A percentile compares a stretch with the other conserved stretches of the same genome.
These are phyloP conservation scores for Tethya wilhelma DNA, from an alignment of 37 sponge, comb jelly and placozoan species.

Conservation along the genomic window DNA sequence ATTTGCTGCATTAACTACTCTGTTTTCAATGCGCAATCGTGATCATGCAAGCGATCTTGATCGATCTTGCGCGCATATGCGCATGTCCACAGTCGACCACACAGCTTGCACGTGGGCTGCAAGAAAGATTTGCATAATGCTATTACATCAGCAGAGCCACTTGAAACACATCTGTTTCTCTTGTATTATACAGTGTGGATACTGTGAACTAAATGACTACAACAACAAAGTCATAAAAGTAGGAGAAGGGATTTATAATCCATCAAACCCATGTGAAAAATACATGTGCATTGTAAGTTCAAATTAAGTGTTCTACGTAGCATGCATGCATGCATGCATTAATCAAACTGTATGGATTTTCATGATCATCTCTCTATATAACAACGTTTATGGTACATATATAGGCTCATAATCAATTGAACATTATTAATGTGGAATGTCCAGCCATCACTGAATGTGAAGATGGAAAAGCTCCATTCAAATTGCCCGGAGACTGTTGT, in stretches of 20 bases:
- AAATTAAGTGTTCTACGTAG: neutral
- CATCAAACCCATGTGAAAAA: slow-evolving; percentile 7
- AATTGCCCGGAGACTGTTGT: slow-evolving; percentile 56
- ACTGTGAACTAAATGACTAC: neutral
- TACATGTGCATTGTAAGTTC: slow-evolving; percentile 37
- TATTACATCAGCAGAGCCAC: neutral
- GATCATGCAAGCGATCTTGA: no score
- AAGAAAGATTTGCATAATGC: neutral
- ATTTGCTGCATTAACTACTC: no score
- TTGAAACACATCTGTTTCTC: neutral
- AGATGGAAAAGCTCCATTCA: slow-evolving; percentile 68
- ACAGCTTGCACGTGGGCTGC: neutral
- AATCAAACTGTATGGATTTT: neutral
- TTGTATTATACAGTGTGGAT: neutral
- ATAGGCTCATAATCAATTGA: neutral
- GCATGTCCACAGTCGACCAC: no score
- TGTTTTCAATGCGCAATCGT: no score
- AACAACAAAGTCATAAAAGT: neutral
- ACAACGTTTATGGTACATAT: no score
- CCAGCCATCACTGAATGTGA: slow-evolving; percentile 4
- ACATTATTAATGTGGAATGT: neutral
- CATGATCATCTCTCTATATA: neutral
- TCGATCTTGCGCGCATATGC: no score
- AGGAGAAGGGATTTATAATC: neutral
- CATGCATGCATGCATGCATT: neutral